These are phyloP conservation scores for Tiphia femorata DNA, from an alignment of 2,888 invertebrate species.

Conservation along the genomic window DNA sequence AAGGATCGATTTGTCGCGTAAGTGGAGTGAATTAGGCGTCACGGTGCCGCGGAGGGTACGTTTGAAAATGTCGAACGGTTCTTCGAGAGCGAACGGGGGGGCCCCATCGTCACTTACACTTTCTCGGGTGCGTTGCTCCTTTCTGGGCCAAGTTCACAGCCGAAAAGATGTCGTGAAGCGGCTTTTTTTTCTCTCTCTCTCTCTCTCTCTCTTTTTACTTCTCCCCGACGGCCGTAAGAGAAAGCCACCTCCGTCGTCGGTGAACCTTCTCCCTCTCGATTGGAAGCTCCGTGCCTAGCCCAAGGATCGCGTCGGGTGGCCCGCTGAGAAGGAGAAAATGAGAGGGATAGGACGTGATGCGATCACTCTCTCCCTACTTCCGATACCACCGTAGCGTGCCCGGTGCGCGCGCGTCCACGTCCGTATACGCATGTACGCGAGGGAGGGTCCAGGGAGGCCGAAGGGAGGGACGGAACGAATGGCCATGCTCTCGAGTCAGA, in stretches of 20 bases:
- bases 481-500: slow-evolving; percentile 38
- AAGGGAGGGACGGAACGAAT: slow-evolving; percentile 39
- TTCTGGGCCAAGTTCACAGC: slow-evolving; percentile 51
- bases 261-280: slow-evolving; percentile 1
- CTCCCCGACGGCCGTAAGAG: background rate
- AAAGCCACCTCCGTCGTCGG: background rate
- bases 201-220: background rate
- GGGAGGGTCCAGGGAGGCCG: slow-evolving; percentile 30
- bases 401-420: too few species aligned
- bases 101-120: slow-evolving; percentile 53
- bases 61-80: slow-evolving; percentile 6
- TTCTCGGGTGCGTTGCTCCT: slow-evolving; percentile 31
- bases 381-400: too few species aligned
- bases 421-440: slow-evolving; percentile 24
- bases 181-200: slow-evolving; percentile 12
- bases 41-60: background rate
- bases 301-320: slow-evolving; percentile 31
- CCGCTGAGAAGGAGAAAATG: slow-evolving; percentile 35
- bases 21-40: too few species aligned
- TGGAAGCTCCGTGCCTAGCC: slow-evolving; percentile 28
- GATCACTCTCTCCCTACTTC: slow-evolving; percentile 23
- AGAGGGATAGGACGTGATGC: slow-evolving; percentile 13
- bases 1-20: too few species aligned
- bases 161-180: slow-evolving; percentile 38
- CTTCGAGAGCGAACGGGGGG: slow-evolving; percentile 16